A percentile compares a stretch with the other conserved stretches of the same genome.
Evolutionary conservation across 1,140 invertebrate genomes (phyloP).

Genomic region (Ruditapes philippinarum): DNA sequence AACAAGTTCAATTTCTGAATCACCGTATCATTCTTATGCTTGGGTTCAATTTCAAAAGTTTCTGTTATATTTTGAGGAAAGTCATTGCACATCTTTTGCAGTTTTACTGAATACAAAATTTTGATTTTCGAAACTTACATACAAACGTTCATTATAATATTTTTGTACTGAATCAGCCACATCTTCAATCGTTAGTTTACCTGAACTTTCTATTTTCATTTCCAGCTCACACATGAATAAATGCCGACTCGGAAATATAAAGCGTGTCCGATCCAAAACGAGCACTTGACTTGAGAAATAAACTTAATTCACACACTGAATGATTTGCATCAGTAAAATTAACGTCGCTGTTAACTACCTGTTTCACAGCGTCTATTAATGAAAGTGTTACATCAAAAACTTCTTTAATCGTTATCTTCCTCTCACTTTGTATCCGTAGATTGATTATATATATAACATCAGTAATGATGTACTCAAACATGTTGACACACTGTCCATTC

Average conservation of each 20-base stretch:
- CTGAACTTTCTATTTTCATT: too few species aligned
- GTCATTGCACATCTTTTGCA: neutral
- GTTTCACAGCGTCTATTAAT: too few species aligned
- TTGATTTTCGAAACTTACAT: too few species aligned
- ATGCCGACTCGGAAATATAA: neutral
- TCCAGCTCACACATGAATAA: neutral
- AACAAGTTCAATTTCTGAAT: too few species aligned
- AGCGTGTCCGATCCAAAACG: neutral
- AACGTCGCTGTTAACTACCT: neutral
- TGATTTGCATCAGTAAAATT: neutral
- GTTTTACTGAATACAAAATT: too few species aligned
- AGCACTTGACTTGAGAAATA: neutral
- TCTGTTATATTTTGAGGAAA: neutral
- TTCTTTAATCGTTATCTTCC: neutral
- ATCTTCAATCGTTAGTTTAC: too few species aligned
- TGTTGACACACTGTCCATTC: neutral
- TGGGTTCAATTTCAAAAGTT: neutral
- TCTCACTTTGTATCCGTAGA: neutral
- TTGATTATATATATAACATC: neutral
- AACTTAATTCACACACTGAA: neutral
- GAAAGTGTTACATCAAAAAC: neutral
- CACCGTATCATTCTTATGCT: too few species aligned
- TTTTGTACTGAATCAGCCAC: too few species aligned
- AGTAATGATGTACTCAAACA: neutral
- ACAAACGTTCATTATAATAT: too few species aligned